A percentile compares a stretch with the other conserved stretches of the same genome.
These are phyloP conservation scores for Pocota personata DNA, from an alignment of 2,888 invertebrate genomes.

Conservation along the genomic window DNA sequence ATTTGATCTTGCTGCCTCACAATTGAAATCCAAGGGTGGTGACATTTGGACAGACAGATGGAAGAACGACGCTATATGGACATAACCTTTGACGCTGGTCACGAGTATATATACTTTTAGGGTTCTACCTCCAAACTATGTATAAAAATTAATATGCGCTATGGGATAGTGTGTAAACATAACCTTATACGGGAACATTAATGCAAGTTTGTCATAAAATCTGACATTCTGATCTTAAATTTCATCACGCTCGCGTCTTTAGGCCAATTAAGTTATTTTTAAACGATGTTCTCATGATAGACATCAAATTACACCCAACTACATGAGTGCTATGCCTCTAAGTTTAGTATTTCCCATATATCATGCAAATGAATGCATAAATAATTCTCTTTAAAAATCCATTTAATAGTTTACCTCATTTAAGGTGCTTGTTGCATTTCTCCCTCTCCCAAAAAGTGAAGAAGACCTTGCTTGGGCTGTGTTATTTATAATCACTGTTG, in stretches of 20 bases:
- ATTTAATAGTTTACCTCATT: conserved; percentile 35
- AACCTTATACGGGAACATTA: too few species aligned
- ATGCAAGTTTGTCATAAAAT: background rate
- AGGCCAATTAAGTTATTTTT: conserved; percentile 8
- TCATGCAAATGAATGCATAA: conserved; percentile 58
- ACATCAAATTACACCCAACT: conserved; percentile 28
- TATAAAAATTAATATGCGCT: too few species aligned
- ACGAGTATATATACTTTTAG: too few species aligned
- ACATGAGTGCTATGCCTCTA: conserved; percentile 38
- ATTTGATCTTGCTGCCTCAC: too few species aligned
- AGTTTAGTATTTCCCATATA: background rate
- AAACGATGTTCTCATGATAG: conserved; percentile 14
- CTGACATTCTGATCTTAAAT: background rate
- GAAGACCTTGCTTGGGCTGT: conserved; percentile 60
- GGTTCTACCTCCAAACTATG: too few species aligned
- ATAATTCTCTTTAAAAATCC: conserved; percentile 30
- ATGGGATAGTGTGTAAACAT: too few species aligned
- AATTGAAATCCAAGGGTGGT: too few species aligned
- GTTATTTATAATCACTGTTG: conserved; percentile 57
- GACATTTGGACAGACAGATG: too few species aligned
- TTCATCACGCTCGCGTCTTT: background rate
- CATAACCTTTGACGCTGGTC: too few species aligned
- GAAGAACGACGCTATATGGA: too few species aligned
- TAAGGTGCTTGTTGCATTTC: conserved; percentile 62
- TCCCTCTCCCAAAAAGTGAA: background rate